These are phyloP conservation scores for Borostomias antarcticus DNA, from an alignment of 2,797 vertebrate genomes.

Conservation along the genomic window DNA sequence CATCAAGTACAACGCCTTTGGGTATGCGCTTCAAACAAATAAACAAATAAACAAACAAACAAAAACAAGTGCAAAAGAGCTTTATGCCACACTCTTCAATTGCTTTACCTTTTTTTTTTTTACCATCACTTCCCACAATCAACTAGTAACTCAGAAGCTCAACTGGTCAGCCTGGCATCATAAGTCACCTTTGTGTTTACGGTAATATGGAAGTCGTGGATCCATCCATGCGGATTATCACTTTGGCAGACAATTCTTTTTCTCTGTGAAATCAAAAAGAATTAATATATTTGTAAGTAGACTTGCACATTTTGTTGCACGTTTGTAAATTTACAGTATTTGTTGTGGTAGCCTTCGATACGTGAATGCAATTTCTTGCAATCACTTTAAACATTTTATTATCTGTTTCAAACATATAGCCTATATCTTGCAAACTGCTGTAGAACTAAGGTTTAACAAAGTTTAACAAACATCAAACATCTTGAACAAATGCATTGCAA, in stretches of 20 bases:
- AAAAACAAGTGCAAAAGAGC: no score
- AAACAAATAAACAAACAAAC: constrained; percentile 7
- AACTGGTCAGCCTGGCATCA: no score
- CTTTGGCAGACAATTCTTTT: constrained; percentile 84
- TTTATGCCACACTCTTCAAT: no score
- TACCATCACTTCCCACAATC: no score
- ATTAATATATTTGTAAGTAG: no score
- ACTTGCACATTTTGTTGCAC: neutral
- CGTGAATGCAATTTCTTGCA: no score
- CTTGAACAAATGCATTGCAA: no score
- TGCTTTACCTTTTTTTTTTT: no score
- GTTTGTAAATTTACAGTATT: neutral
- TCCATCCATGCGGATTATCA: constrained; percentile 85
- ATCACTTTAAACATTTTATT: no score
- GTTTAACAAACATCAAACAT: neutral
- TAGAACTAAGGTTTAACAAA: neutral
- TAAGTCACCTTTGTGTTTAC: constrained; percentile 81
- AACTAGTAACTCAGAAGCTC: no score
- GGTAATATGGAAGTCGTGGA: constrained; percentile 80
- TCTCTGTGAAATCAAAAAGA: constrained; percentile 75
- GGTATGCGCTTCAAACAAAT: constrained; percentile 62
- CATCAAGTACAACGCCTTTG: constrained; percentile 75
- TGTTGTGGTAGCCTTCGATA: no score
- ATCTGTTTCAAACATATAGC: neutral
- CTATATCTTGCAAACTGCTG: neutral